Conservation (phyloP, 2,113 vertebrate species). For the Desmodus rotundus region DNA sequence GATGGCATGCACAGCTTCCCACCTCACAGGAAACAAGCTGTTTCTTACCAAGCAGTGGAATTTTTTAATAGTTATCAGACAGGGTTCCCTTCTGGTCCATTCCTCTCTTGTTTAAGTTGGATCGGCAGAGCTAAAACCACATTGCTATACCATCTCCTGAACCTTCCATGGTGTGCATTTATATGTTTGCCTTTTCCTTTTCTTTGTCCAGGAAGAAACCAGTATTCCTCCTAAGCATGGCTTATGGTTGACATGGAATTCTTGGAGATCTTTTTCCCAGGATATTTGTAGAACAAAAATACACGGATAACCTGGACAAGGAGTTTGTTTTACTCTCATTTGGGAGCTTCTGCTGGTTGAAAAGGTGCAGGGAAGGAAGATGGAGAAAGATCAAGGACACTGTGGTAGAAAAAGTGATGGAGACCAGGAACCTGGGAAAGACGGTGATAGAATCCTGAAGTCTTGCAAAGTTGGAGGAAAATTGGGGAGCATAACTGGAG, state of each 20-base stretch:
- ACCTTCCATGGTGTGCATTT: not conserved
- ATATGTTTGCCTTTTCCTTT: not conserved
- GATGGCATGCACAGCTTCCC: not conserved
- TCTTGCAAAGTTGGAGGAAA: not conserved
- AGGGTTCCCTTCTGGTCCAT: slow-evolving; percentile 48
- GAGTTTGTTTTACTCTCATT: not conserved
- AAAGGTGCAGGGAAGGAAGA: not conserved
- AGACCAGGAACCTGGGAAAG: not conserved
- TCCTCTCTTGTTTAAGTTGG: slow-evolving; percentile 34
- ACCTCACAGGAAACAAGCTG: slow-evolving; percentile 45
- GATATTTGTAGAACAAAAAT: slow-evolving; percentile 23
- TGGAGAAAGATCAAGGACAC: not conserved
- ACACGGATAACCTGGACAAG: not conserved
- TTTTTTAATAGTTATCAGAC: slow-evolving; percentile 44
- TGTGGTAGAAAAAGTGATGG: not conserved
- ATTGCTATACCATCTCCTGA: not conserved
- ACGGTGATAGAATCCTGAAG: not conserved
- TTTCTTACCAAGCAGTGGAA: slow-evolving; percentile 30
- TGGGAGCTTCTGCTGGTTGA: not conserved
- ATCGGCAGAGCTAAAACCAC: not conserved
- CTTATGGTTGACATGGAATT: not conserved
- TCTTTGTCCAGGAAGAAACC: slow-evolving; percentile 30
- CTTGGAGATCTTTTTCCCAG: not conserved
- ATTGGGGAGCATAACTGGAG: not conserved
- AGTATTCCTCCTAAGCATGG: not conserved